Conservation (phyloP, 2,888 invertebrate genomes). For the Tromatobia lineatoria region DNA sequence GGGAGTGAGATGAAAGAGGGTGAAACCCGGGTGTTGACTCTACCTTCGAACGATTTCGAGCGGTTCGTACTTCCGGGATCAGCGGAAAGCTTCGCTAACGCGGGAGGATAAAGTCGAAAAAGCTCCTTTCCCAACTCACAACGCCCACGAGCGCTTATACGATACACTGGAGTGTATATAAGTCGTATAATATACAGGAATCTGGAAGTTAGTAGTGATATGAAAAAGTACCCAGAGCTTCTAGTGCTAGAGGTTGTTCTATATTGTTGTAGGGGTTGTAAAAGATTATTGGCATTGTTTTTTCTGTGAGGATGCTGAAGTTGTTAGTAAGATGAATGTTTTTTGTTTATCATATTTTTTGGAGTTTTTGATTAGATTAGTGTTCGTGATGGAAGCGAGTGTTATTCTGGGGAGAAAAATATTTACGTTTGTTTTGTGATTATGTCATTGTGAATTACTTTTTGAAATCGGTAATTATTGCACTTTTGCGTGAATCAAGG, state of each 20-base stretch:
- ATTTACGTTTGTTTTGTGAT: too few relatives aligned
- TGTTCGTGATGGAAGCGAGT: too few relatives aligned
- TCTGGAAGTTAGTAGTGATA: background rate
- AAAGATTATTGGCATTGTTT: background rate
- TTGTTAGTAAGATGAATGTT: too few relatives aligned
- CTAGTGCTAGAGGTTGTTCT: background rate
- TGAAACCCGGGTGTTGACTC: conserved; percentile 70
- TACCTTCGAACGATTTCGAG: conserved; percentile 74
- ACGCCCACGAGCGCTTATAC: background rate
- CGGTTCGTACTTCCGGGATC: conserved; percentile 81
- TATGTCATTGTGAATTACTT: too few relatives aligned
- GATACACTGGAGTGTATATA: background rate
- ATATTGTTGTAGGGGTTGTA: background rate
- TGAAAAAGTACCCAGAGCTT: background rate
- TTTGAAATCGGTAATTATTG: too few relatives aligned
- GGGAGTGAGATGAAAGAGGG: conserved; percentile 28
- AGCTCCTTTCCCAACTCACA: conserved; percentile 65
- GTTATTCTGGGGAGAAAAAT: too few relatives aligned
- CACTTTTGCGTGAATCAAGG: too few relatives aligned
- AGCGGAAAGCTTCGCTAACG: conserved; percentile 80
- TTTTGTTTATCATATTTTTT: too few relatives aligned
- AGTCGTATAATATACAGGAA: background rate
- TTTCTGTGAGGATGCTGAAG: background rate
- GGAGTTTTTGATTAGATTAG: too few relatives aligned
- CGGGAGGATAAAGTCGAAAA: conserved; percentile 77